phyloP scores from a whole-genome alignment of 2,113 vertebrate genomes.

The Toxotes jaculatrix region DNA sequence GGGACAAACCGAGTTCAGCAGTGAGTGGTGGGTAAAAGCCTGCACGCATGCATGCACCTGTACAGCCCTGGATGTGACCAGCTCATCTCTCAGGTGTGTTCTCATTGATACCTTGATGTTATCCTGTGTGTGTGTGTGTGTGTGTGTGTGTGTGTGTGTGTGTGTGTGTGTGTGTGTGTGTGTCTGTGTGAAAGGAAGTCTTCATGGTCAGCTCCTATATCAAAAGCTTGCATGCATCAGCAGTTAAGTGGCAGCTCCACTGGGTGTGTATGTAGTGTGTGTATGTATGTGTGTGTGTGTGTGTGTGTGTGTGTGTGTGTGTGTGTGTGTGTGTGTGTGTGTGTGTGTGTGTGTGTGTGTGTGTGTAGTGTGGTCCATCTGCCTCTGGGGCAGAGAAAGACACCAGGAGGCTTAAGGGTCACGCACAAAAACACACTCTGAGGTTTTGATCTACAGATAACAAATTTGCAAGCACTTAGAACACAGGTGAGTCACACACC shows the following conservation, averaged over 20 bases:
- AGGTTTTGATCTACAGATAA: slow-evolving; percentile 64
- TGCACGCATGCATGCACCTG: neutral
- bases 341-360: slow-evolving; percentile 27
- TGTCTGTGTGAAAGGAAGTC: slow-evolving; percentile 39
- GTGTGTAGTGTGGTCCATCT: slow-evolving; percentile 67
- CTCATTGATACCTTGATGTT: neutral
- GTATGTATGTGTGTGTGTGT: neutral
- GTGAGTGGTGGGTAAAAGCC: neutral
- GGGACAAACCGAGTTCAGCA: slow-evolving; percentile 9
- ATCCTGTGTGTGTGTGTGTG: slow-evolving; percentile 25
- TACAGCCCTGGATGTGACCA: neutral
- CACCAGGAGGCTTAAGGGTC: slow-evolving; percentile 39
- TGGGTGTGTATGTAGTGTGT: slow-evolving; percentile 7
- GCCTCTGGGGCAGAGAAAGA: slow-evolving; percentile 46
- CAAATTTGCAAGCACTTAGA: slow-evolving; percentile 53
- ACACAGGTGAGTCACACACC: slow-evolving; percentile 15
- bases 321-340: slow-evolving; percentile 32
- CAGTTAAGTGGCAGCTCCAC: slow-evolving; percentile 29
- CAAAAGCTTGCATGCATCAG: slow-evolving; percentile 59
- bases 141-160: slow-evolving; percentile 23
- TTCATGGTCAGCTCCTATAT: slow-evolving; percentile 56
- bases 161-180: slow-evolving; percentile 31
- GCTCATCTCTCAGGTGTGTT: slow-evolving; percentile 3
- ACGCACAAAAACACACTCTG: slow-evolving; percentile 42
- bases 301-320: slow-evolving; percentile 24